Percentiles rank a stretch among this genome's conserved stretches.
Evolutionary conservation across 2,113 vertebrate genomes (phyloP).

Genomic region (Columba janthina): DNA sequence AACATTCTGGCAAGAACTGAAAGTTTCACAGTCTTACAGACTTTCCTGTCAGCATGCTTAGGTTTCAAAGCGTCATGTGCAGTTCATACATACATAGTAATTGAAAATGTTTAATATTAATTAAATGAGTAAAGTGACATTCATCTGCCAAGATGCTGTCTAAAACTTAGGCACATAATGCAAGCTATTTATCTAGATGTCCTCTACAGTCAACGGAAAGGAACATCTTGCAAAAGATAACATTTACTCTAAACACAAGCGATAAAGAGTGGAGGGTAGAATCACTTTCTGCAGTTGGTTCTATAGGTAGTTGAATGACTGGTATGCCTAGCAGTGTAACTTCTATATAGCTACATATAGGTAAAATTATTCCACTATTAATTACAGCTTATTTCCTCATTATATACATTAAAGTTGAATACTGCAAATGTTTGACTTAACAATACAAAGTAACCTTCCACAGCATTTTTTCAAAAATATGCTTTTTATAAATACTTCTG

Average conservation of each 20-base stretch:
- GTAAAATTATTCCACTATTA: neutral
- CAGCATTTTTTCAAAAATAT: neutral
- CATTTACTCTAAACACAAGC: neutral
- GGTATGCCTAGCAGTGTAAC: neutral
- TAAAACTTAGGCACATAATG: neutral
- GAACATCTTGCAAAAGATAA: neutral
- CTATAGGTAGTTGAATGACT: neutral
- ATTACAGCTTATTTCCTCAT: neutral
- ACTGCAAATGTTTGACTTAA: neutral
- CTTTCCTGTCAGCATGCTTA: neutral
- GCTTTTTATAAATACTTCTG: neutral
- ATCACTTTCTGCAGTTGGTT: neutral
- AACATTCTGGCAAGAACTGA: neutral
- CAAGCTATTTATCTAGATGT: neutral
- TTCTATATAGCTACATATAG: neutral
- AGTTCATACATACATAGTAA: conserved; percentile 29
- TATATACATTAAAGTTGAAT: neutral
- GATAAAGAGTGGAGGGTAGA: neutral
- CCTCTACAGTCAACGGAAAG: neutral
- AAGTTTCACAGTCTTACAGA: neutral
- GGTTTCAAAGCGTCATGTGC: neutral
- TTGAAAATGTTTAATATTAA: conserved; percentile 38
- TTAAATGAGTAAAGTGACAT: conserved; percentile 12
- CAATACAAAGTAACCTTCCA: neutral
- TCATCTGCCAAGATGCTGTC: neutral